These are phyloP conservation scores for Phlogophora meticulosa DNA, from an alignment of 2,888 invertebrate species.

Conservation along the genomic window DNA sequence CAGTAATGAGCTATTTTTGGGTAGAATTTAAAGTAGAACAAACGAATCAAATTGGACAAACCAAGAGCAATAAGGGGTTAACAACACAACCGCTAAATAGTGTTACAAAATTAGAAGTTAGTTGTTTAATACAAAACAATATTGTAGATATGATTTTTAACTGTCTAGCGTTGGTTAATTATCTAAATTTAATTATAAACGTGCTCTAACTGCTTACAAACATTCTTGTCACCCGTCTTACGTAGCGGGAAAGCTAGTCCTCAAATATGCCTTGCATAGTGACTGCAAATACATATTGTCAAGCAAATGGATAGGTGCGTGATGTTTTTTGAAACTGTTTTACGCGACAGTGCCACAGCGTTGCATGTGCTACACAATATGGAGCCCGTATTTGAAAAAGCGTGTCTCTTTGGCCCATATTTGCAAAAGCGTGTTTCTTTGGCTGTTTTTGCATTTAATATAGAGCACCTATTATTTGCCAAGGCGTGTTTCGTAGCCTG, in stretches of 20 bases:
- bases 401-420: no score
- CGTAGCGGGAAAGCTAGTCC: neutral
- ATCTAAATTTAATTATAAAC: no score
- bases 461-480: neutral
- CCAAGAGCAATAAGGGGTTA: no score
- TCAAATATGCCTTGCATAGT: neutral
- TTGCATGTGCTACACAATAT: no score
- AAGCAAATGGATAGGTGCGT: neutral
- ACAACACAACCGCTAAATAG: neutral
- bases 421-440: no score
- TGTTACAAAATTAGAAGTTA: neutral
- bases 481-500: neutral
- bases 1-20: no score
- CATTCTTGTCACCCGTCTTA: neutral
- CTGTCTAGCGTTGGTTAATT: no score
- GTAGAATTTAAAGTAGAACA: no score
- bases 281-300: neutral
- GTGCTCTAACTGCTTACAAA: neutral
- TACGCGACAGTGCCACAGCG: neutral
- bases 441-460: no score
- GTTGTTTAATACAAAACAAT: constrained; percentile 5
- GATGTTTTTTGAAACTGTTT: neutral
- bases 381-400: no score
- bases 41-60: no score
- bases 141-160: neutral